Evolutionary conservation across 2,113 vertebrate genomes (phyloP).

Genomic region (Elephantulus edwardii): DNA sequence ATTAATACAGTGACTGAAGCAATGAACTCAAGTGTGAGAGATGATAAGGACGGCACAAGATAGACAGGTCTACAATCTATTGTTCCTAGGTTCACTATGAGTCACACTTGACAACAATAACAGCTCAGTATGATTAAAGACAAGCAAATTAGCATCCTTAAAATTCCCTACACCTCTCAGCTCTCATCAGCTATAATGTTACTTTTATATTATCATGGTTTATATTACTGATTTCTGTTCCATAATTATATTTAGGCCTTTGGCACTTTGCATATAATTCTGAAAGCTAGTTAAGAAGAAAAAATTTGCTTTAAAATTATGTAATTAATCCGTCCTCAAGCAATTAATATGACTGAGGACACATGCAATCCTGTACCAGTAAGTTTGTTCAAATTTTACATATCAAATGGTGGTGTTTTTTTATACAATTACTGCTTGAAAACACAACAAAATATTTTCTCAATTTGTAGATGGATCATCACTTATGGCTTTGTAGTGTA

Average conservation of each 20-base stretch:
- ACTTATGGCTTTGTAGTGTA: too few relatives aligned
- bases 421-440: not conserved
- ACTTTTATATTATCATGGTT: not conserved
- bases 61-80: too few relatives aligned
- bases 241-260: not conserved
- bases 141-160: conserved; percentile 1
- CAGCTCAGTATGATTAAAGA: not conserved
- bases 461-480: not conserved
- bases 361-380: not conserved
- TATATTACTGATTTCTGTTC: not conserved
- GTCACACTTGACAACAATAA: too few relatives aligned
- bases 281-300: too few relatives aligned
- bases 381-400: not conserved
- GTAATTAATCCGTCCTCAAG: not conserved
- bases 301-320: not conserved
- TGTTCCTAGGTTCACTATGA: too few relatives aligned
- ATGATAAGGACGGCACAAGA: too few relatives aligned
- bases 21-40: too few relatives aligned
- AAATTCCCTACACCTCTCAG: not conserved
- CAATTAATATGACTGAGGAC: not conserved
- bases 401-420: not conserved
- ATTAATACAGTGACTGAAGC: too few relatives aligned
- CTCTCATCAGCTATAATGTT: not conserved
- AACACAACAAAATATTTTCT: not conserved
- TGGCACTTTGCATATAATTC: not conserved